These are phyloP conservation scores for Morinoia aosen DNA, from an alignment of 2,888 invertebrate genomes.

Conservation along the genomic window DNA sequence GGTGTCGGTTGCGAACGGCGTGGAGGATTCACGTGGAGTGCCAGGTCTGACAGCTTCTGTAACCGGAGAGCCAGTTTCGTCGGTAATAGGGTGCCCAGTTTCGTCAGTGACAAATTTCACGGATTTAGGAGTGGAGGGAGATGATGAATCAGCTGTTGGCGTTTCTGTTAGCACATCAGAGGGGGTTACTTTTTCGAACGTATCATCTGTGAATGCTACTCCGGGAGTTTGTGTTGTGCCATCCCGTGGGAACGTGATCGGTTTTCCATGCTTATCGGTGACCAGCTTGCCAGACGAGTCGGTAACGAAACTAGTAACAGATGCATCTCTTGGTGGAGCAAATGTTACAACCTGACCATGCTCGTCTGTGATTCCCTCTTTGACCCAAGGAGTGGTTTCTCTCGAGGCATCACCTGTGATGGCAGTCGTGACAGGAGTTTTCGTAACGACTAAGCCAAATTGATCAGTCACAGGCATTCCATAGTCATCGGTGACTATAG, in stretches of 20 bases:
- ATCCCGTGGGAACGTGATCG: constrained; percentile 23
- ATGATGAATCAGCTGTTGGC: background rate
- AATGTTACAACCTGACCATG: background rate
- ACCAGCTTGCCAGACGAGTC: no score
- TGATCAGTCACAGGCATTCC: background rate
- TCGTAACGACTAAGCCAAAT: no score
- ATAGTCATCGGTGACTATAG: background rate
- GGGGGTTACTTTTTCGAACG: background rate
- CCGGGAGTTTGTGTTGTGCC: background rate
- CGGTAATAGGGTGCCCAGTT: background rate
- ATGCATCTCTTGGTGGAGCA: background rate
- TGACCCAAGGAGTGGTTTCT: no score
- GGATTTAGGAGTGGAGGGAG: background rate
- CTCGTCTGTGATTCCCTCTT: background rate
- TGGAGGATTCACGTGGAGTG: no score
- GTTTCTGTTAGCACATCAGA: background rate
- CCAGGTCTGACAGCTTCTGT: no score
- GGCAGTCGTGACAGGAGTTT: no score
- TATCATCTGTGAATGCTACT: background rate
- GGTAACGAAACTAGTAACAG: background rate
- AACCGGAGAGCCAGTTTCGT: no score
- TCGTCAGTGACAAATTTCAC: constrained; percentile 20
- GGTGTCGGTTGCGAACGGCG: no score
- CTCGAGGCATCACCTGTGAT: no score
- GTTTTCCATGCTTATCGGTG: constrained; percentile 14